Percentiles rank a stretch among this genome's conserved stretches.
Evolutionary conservation across 2,797 vertebrate species (phyloP).

Genomic region (Argentina silus): DNA sequence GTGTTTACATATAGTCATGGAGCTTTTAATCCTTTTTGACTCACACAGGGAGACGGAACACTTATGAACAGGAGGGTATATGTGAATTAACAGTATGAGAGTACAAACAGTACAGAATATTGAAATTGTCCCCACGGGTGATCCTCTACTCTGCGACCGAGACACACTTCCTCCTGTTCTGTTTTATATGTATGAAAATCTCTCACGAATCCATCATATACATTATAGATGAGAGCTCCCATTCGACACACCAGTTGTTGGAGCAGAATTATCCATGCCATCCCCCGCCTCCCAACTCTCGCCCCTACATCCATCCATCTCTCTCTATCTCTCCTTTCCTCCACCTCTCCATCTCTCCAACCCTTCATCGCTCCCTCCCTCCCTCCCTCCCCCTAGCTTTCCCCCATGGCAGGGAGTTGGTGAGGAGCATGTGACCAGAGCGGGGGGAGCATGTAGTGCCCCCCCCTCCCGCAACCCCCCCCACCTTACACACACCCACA

Average conservation of each 20-base stretch:
- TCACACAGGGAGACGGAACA: slow-evolving; percentile 53
- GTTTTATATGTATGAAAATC: slow-evolving; percentile 80
- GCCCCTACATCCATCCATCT: no score
- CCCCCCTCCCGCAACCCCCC: no score
- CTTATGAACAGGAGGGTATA: slow-evolving; percentile 59
- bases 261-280: slow-evolving; percentile 74
- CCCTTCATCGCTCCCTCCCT: slow-evolving; percentile 24
- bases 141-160: slow-evolving; percentile 55
- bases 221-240: slow-evolving; percentile 80
- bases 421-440: slow-evolving; percentile 60
- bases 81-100: slow-evolving; percentile 69
- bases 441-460: slow-evolving; percentile 56
- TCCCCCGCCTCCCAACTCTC: slow-evolving; percentile 41
- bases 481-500: no score
- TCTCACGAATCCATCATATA: slow-evolving; percentile 74
- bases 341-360: slow-evolving; percentile 36
- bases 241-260: slow-evolving; percentile 72
- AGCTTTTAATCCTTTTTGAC: slow-evolving; percentile 73
- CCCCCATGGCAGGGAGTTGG: slow-evolving; percentile 27
- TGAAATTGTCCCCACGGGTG: slow-evolving; percentile 68
- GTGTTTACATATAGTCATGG: slow-evolving; percentile 68
- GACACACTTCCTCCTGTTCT: slow-evolving; percentile 72
- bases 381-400: slow-evolving; percentile 31
- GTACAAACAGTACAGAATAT: slow-evolving; percentile 76
- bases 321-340: background rate